Evolutionary conservation across 1,140 invertebrate genomes (phyloP).

Genomic region (Drosophila chauvacae): DNA sequence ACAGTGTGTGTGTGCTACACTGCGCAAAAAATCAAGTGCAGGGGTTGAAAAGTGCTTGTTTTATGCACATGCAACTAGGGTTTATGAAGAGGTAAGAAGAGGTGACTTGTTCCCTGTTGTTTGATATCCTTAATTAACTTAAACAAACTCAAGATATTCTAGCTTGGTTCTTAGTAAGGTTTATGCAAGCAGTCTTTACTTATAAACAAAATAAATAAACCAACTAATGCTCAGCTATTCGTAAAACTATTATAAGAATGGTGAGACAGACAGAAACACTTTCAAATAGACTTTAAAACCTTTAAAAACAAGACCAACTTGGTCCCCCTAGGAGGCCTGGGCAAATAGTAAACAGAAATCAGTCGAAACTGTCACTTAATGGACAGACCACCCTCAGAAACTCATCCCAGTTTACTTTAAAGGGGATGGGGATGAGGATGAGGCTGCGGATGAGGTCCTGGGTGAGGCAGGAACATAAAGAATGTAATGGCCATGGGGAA

Average conservation of each 20-base stretch:
- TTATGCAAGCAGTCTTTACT: no score
- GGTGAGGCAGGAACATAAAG: background rate
- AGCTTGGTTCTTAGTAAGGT: no score
- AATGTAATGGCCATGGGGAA: background rate
- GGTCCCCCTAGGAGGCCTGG: background rate
- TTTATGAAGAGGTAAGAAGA: background rate
- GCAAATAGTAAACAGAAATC: conserved; percentile 21
- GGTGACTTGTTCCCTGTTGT: background rate
- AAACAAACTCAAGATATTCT: no score
- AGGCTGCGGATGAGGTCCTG: background rate
- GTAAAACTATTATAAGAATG: background rate
- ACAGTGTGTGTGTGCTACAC: conserved; percentile 38
- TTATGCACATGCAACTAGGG: background rate
- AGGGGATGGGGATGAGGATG: background rate
- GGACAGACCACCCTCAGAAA: background rate
- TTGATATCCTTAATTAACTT: no score
- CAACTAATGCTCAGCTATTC: background rate
- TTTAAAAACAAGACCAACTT: background rate
- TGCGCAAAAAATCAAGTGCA: background rate
- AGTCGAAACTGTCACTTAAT: conserved; percentile 26
- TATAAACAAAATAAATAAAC: background rate
- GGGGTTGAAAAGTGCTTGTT: background rate
- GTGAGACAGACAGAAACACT: background rate
- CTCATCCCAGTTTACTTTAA: conserved; percentile 33
- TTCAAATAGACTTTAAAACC: background rate